These are phyloP conservation scores for Ditula angustiorana DNA, from an alignment of 2,888 invertebrate species.

Conservation along the genomic window DNA sequence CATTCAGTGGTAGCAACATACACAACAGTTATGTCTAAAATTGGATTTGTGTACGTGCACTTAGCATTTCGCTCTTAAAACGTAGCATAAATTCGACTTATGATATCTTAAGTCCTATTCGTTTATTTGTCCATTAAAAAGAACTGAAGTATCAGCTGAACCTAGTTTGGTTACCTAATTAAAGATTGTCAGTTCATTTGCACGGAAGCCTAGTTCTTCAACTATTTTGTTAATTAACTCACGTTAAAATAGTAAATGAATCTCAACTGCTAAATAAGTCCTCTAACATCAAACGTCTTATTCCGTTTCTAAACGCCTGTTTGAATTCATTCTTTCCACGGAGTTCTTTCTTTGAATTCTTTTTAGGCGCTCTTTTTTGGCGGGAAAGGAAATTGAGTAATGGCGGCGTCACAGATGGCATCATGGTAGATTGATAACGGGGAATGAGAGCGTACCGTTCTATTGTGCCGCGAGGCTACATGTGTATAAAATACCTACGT, in stretches of 20 bases:
- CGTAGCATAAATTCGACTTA: neutral
- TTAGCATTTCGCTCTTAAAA: constrained; percentile 26
- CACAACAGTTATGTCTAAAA: constrained; percentile 76
- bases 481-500: constrained; percentile 46
- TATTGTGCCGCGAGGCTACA: constrained; percentile 65
- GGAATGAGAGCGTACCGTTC: constrained; percentile 72
- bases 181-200: too few species aligned
- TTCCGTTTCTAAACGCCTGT: constrained; percentile 59
- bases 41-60: constrained; percentile 64
- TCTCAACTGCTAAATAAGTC: constrained; percentile 27
- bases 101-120: neutral
- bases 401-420: constrained; percentile 83
- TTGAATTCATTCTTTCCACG: constrained; percentile 51
- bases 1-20: constrained; percentile 84
- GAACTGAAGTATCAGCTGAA: neutral
- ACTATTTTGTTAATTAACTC: neutral
- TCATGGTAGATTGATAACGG: constrained; percentile 83
- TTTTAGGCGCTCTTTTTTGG: constrained; percentile 71
- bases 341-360: constrained; percentile 56
- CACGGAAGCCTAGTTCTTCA: neutral
- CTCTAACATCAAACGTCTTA: constrained; percentile 49
- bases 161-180: too few species aligned
- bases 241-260: neutral
- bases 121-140: neutral
- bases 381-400: constrained; percentile 82